These are phyloP conservation scores for Chiloscyllium plagiosum DNA, from an alignment of 2,113 vertebrate species.

Conservation along the genomic window DNA sequence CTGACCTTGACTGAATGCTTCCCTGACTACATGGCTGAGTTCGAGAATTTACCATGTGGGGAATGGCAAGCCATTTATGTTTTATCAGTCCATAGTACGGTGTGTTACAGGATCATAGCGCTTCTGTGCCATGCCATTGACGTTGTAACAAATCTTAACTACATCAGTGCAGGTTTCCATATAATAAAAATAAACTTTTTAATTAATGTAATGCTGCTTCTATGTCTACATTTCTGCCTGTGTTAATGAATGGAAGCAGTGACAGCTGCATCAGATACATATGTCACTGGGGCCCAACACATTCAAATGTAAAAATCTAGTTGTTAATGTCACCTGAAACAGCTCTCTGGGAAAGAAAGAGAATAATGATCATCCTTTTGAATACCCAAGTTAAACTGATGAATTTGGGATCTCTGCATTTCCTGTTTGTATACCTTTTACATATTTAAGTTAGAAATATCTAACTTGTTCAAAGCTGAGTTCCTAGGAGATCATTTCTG, in stretches of 20 bases:
- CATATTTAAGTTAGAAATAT: background rate
- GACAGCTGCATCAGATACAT: background rate
- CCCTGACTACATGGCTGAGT: constrained; percentile 12
- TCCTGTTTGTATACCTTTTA: background rate
- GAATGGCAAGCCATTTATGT: constrained; percentile 1
- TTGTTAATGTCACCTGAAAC: background rate
- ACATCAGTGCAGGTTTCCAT: constrained; percentile 15
- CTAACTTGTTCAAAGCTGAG: background rate
- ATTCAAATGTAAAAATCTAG: background rate
- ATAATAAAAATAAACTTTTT: constrained; percentile 1
- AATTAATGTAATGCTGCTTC: background rate
- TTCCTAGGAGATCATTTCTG: constrained; percentile 3
- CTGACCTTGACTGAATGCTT: constrained; percentile 21
- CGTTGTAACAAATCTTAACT: background rate
- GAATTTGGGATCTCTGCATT: constrained; percentile 7
- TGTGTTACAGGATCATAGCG: background rate
- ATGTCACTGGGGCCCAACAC: background rate
- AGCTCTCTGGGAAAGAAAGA: background rate
- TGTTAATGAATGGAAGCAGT: background rate
- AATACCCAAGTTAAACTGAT: background rate
- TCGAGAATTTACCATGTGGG: background rate
- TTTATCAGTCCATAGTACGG: background rate
- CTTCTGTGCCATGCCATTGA: background rate
- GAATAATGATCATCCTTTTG: background rate
- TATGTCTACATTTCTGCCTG: constrained; percentile 25